Percentiles rank a stretch among this genome's conserved stretches.
Conservation (phyloP, 2,113 vertebrate genomes). For the Bolborhynchus lineola region DNA sequence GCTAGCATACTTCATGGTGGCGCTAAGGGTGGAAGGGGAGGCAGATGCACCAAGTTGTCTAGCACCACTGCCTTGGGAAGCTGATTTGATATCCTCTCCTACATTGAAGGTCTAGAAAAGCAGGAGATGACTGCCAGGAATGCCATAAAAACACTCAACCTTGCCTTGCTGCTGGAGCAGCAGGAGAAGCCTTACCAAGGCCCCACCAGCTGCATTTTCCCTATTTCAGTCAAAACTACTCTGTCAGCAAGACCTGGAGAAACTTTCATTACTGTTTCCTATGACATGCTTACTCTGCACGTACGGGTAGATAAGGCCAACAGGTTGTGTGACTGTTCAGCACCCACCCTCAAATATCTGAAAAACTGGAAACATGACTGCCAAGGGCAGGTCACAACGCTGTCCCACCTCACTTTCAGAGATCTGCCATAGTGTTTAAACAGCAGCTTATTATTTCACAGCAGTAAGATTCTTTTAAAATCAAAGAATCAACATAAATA, state of each 20-base stretch:
- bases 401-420: not conserved
- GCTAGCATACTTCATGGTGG: not conserved
- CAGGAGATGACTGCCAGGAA: not conserved
- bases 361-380: not conserved
- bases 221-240: not conserved
- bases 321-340: fast-evolving
- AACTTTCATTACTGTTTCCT: not conserved
- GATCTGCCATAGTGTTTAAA: not conserved
- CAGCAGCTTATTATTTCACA: not conserved
- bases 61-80: not conserved
- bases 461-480: not conserved
- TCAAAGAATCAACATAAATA: not conserved
- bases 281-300: not conserved
- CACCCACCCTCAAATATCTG: not conserved
- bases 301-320: not conserved
- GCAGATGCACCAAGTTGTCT: not conserved
- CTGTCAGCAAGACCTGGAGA: not conserved
- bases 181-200: fast-evolving
- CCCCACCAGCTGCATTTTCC: not conserved
- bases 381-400: not conserved
- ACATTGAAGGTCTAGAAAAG: not conserved
- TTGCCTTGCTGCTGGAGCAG: not conserved
- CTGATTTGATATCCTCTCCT: not conserved
- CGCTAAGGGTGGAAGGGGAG: not conserved
- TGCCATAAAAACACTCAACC: not conserved